Percentiles rank a stretch among this genome's conserved stretches.
Evolutionary conservation across 2,888 invertebrate species (phyloP).

Genomic region (Oscheius sp.): DNA sequence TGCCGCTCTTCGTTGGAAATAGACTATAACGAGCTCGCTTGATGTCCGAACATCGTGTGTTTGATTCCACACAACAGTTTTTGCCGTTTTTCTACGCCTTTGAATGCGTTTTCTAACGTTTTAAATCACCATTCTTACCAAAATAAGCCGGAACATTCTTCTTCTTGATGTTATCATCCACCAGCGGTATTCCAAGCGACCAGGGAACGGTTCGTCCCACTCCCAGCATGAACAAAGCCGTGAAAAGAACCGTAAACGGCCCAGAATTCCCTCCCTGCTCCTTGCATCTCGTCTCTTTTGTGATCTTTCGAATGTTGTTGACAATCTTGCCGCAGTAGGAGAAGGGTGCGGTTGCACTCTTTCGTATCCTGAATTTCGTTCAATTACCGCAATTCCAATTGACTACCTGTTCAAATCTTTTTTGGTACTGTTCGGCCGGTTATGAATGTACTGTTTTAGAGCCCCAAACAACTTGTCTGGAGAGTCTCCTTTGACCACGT

Average conservation of each 20-base stretch:
- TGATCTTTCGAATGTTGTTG: conserved; percentile 62
- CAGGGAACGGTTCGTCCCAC: conserved; percentile 71
- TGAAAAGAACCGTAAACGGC: conserved; percentile 69
- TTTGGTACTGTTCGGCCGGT: conserved; percentile 21
- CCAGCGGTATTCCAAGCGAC: conserved; percentile 72
- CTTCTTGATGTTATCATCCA: conserved; percentile 73
- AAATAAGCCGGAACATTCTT: conserved; percentile 72
- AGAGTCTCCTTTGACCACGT: conserved; percentile 10
- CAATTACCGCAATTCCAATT: not conserved
- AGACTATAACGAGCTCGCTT: too few relatives aligned
- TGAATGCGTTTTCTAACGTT: too few relatives aligned
- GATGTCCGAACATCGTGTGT: too few relatives aligned
- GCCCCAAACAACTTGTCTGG: conserved; percentile 23
- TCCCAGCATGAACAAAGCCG: conserved; percentile 69
- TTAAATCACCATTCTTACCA: conserved; percentile 44
- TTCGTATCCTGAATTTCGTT: conserved; percentile 38
- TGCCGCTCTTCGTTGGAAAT: too few relatives aligned
- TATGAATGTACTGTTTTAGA: conserved; percentile 22
- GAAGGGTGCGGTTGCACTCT: conserved; percentile 68
- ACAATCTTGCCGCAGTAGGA: conserved; percentile 66
- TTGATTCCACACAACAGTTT: too few relatives aligned
- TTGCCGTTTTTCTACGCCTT: too few relatives aligned
- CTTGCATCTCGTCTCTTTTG: conserved; percentile 61
- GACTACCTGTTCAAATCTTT: conserved; percentile 26
- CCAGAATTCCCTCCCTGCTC: conserved; percentile 60